These are phyloP conservation scores for Aphyosemion australe DNA, from an alignment of 2,113 vertebrate species.

Conservation along the genomic window DNA sequence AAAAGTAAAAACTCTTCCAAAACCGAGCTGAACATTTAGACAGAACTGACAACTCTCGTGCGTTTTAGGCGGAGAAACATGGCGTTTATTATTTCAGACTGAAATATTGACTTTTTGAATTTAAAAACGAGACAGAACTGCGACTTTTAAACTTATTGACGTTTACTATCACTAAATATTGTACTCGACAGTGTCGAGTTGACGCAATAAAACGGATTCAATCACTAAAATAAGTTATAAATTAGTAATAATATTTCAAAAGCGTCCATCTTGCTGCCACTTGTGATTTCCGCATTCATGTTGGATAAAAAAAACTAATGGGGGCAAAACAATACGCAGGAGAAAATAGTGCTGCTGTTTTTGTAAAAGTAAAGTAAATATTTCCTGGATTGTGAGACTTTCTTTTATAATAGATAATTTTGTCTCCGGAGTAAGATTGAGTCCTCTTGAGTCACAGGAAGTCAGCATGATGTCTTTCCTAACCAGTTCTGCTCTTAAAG, in stretches of 20 bases:
- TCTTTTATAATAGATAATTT: conserved; percentile 6
- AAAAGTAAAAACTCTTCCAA: conserved; percentile 28
- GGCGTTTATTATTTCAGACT: rapidly evolving
- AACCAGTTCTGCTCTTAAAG: too few species aligned
- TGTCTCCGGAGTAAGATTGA: conserved; percentile 1
- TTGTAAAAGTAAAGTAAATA: not conserved
- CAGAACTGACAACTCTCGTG: not conserved
- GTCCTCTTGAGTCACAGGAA: conserved; percentile 35
- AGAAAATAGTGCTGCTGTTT: too few species aligned
- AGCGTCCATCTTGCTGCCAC: not conserved
- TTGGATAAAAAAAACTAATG: not conserved
- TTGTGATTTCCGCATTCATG: conserved; percentile 48
- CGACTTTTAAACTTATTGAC: not conserved
- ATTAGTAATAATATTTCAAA: rapidly evolving
- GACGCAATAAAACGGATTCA: not conserved
- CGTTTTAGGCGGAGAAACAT: rapidly evolving
- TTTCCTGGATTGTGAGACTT: not conserved
- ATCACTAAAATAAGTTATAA: rapidly evolving
- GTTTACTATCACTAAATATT: not conserved
- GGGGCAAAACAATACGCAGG: not conserved
- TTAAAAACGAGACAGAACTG: not conserved
- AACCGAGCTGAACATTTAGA: not conserved
- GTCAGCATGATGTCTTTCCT: conserved; percentile 16
- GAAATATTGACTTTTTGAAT: not conserved
- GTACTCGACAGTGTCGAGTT: not conserved